phyloP scores from a whole-genome alignment of 2,797 vertebrate species.

The Aphelocoma californica region DNA sequence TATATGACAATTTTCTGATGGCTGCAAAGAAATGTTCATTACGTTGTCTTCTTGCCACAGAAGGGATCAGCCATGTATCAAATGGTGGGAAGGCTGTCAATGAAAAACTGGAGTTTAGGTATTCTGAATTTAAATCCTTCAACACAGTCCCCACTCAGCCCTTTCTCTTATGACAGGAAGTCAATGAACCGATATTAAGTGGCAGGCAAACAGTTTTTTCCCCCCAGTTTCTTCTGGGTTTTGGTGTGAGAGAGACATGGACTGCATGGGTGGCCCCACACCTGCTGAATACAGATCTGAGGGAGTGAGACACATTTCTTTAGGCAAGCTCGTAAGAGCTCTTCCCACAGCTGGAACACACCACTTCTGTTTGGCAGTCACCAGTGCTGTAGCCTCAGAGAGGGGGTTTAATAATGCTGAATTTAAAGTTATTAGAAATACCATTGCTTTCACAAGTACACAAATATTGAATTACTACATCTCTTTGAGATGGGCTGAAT shows the following conservation, averaged over 20 bases:
- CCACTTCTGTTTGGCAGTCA: not conserved
- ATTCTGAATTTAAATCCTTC: not conserved
- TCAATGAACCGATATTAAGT: not conserved
- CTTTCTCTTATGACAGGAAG: not conserved
- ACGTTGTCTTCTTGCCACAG: not conserved
- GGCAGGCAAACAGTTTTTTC: not conserved
- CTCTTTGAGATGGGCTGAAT: not conserved
- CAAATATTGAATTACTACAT: not conserved
- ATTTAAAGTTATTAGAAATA: constrained; percentile 18
- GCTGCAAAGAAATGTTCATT: constrained; percentile 17
- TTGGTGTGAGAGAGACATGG: not conserved
- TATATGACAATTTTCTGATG: not conserved
- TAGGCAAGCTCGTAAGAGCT: not conserved
- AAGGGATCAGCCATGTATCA: not conserved
- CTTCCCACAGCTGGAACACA: not conserved
- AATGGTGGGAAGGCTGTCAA: not conserved
- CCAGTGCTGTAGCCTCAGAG: not conserved
- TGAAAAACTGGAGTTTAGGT: not conserved
- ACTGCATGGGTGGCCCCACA: not conserved
- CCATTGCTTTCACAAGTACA: not conserved
- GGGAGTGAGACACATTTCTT: not conserved
- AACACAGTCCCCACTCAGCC: not conserved
- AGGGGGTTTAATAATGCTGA: not conserved
- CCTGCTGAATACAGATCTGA: not conserved
- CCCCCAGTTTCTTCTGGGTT: not conserved